phyloP scores from a whole-genome alignment of 2,797 vertebrate genomes.

The Cossypha niveicapilla region DNA sequence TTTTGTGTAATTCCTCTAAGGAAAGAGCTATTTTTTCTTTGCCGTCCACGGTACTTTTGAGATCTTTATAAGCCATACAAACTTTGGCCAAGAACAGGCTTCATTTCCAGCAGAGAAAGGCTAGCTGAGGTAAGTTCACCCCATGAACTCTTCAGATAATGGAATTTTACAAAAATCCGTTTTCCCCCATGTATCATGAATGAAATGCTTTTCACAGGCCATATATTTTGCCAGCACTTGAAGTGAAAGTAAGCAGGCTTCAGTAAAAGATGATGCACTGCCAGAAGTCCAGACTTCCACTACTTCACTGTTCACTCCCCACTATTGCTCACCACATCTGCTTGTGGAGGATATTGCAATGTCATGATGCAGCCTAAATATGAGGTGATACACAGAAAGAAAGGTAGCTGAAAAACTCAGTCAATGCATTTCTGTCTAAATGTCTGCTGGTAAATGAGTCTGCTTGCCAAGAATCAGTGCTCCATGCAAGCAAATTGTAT shows the following conservation, averaged over 20 bases:
- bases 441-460: neutral
- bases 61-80: neutral
- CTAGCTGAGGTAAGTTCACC: neutral
- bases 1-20: neutral
- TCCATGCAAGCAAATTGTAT: neutral
- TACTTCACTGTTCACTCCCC: neutral
- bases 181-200: neutral
- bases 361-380: neutral
- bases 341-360: neutral
- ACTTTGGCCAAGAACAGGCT: neutral
- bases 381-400: neutral
- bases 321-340: neutral
- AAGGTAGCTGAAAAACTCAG: neutral
- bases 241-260: neutral
- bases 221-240: neutral
- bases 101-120: neutral
- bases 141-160: neutral
- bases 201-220: neutral
- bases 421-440: neutral
- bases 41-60: neutral
- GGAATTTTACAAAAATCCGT: neutral
- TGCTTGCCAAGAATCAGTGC: neutral
- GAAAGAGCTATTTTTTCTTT: neutral
- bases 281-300: neutral
- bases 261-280: neutral